Base-by-base conservation (phyloP, 2,797 vertebrate genomes). In the Micrastur ruficollis region DNA sequence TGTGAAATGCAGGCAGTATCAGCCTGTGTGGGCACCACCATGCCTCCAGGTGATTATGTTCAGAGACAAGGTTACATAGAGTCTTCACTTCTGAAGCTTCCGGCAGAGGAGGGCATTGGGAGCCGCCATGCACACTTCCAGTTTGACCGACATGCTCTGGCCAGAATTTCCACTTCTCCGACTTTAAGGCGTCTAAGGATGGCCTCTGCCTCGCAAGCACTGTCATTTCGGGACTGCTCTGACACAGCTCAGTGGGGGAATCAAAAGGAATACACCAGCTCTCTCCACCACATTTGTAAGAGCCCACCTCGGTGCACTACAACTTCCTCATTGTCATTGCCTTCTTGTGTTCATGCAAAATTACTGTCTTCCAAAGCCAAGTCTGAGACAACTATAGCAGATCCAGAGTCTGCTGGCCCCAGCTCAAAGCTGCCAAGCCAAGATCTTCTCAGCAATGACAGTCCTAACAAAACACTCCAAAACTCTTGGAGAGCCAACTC, bases 91-190 rank as follows among this genome's bases (percentile, higher is more conserved):
- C 23, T 31, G n/a, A 92, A 79, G 16, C 66, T 86, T 46, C 95
- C 87, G 10, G 8, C 40, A 1, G 68, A 86, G 49, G 98, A 98
- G 36, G 14, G 19, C 3, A 70, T 81, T 5, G 91, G 94, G 80
- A 96, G 92, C 81, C 94, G 88, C 5, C 96, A 87, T 1, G 95
- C 90, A 4, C 94, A 98, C 6, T 98, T 98, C 90, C 98, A 98
- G 84, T 99, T 99, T 81, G 96, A 99, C 79, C 98, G 98, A 9
- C 98, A 99, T 42, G 99, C 98, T 19, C 98, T 97, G 0, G 98
- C 97, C 27, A 98, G 98, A 73, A 99, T 99, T 97, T 99, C 99
- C 68, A 99, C 98, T 6, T 99, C 99, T 65, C 99, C 99, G n/a
- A 99, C 99, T 14, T 72, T 99, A 89, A 98, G 99, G 90, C 98